These are phyloP conservation scores for Labia minor DNA, from an alignment of 2,888 invertebrate species.

Conservation along the genomic window DNA sequence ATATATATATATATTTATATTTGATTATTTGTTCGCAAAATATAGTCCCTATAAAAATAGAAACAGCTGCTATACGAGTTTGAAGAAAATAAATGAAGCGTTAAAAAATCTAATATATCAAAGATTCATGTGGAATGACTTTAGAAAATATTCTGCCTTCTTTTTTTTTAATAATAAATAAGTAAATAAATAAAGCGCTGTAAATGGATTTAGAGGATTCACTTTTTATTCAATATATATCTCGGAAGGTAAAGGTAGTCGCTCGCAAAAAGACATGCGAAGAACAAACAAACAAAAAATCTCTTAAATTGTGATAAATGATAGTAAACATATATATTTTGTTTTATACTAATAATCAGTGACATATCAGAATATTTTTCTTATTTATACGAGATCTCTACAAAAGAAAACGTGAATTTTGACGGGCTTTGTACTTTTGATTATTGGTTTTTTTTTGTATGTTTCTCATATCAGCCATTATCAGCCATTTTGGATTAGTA, in stretches of 20 bases:
- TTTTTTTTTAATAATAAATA: neutral
- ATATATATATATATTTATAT: neutral
- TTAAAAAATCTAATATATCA: conserved; percentile 13
- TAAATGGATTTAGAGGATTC: neutral
- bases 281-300: too few relatives aligned
- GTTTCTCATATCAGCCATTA: too few relatives aligned
- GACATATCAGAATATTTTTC: too few relatives aligned
- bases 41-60: neutral
- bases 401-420: too few relatives aligned
- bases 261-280: too few relatives aligned
- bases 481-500: too few relatives aligned
- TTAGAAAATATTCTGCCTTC: neutral
- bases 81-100: conserved; percentile 2
- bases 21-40: neutral
- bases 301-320: too few relatives aligned
- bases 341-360: too few relatives aligned
- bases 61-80: neutral
- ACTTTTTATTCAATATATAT: neutral
- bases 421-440: too few relatives aligned
- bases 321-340: too few relatives aligned
- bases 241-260: neutral
- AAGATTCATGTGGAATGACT: neutral
- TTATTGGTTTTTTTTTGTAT: too few relatives aligned
- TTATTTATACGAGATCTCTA: too few relatives aligned
- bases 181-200: neutral